These are phyloP conservation scores for Agrochola macilenta DNA, from an alignment of 2,888 invertebrate species.

Conservation along the genomic window DNA sequence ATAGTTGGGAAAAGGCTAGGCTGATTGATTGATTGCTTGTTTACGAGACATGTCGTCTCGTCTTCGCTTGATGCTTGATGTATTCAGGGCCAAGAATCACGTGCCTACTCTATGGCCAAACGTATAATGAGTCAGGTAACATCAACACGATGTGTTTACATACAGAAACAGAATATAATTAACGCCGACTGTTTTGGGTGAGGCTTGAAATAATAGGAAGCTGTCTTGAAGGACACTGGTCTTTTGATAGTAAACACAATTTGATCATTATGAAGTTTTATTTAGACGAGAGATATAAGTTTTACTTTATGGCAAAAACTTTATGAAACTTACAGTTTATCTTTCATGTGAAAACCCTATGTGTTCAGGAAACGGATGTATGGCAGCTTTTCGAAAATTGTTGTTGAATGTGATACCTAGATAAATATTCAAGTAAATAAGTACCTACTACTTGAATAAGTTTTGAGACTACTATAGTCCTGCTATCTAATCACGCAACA, in stretches of 20 bases:
- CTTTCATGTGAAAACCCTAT: neutral
- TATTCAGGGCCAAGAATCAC: neutral
- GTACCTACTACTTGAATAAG: too few relatives aligned
- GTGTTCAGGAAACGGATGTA: slow-evolving; percentile 5
- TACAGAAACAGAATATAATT: slow-evolving; percentile 58
- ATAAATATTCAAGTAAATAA: neutral
- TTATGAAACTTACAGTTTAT: neutral
- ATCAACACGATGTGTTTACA: slow-evolving; percentile 45
- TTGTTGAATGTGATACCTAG: neutral
- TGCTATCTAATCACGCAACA: too few relatives aligned
- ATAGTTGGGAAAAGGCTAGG: too few relatives aligned
- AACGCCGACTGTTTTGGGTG: slow-evolving; percentile 40
- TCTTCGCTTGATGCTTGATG: too few relatives aligned
- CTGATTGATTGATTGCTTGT: neutral
- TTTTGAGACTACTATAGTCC: too few relatives aligned
- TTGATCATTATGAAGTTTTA: slow-evolving; percentile 12
- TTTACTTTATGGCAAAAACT: neutral
- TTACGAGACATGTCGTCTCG: neutral
- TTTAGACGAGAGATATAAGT: neutral
- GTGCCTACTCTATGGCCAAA: slow-evolving; percentile 8
- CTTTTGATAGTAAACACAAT: slow-evolving; percentile 36
- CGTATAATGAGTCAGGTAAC: slow-evolving; percentile 48
- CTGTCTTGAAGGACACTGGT: slow-evolving; percentile 42
- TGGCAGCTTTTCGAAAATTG: neutral
- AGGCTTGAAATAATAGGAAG: slow-evolving; percentile 52